Percentiles rank a stretch among this genome's conserved stretches.
Evolutionary conservation across 2,113 vertebrate genomes (phyloP).

Genomic region (Halichoerus grypus): DNA sequence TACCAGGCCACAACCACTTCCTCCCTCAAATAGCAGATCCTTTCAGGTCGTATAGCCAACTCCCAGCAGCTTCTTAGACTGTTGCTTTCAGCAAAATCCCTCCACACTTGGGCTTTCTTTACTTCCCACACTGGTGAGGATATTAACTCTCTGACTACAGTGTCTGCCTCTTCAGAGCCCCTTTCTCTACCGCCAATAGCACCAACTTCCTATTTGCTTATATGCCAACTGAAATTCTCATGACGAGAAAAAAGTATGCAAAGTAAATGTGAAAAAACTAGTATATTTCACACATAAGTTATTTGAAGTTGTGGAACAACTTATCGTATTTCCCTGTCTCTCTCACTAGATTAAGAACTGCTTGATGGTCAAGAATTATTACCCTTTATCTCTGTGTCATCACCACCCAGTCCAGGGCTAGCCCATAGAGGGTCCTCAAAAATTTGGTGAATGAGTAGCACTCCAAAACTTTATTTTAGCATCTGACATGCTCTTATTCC

Average conservation of each 20-base stretch:
- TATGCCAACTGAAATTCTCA: not conserved
- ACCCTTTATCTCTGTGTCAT: not conserved
- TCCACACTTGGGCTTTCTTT: not conserved
- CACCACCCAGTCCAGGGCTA: not conserved
- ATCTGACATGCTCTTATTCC: not conserved
- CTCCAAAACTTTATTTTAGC: conserved; percentile 29
- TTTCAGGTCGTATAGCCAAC: not conserved
- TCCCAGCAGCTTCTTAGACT: not conserved
- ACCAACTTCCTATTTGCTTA: not conserved
- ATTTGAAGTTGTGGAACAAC: not conserved
- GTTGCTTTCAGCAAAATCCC: not conserved
- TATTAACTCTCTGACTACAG: not conserved
- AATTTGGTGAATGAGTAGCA: not conserved
- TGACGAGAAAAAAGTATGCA: not conserved
- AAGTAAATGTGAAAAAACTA: not conserved
- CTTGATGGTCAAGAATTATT: not conserved
- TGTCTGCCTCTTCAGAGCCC: not conserved
- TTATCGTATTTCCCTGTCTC: not conserved
- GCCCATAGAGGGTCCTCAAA: not conserved
- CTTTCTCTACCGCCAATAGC: not conserved
- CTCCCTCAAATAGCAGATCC: not conserved
- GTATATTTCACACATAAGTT: not conserved
- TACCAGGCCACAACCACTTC: not conserved
- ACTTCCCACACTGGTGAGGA: not conserved
- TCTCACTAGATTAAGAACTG: not conserved